phyloP scores from a whole-genome alignment of 2,113 vertebrate species.

The Cichladusa arquata region DNA sequence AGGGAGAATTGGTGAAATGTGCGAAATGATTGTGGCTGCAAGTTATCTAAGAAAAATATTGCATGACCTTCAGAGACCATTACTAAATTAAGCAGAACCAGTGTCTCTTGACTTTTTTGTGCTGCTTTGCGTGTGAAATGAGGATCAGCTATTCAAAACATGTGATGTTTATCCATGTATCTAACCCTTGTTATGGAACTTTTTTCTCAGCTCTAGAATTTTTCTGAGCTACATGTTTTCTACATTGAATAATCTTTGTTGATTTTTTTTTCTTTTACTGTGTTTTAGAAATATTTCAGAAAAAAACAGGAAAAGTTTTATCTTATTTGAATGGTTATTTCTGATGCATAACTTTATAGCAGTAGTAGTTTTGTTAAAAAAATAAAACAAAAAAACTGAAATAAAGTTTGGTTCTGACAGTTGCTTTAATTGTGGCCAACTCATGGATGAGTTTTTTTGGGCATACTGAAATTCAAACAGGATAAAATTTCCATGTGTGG shows the following conservation, averaged over 20 bases:
- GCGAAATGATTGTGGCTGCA: not conserved
- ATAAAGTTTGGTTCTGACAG: not conserved
- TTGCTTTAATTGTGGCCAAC: not conserved
- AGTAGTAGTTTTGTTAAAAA: not conserved
- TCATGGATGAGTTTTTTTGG: not conserved
- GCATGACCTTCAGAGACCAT: not conserved
- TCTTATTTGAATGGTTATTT: not conserved
- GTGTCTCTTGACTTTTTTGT: not conserved
- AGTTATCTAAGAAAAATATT: not conserved
- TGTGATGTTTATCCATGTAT: not conserved
- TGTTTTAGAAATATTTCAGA: not conserved
- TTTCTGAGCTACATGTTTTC: not conserved
- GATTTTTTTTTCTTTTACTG: not conserved
- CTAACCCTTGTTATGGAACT: not conserved
- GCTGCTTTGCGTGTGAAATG: not conserved
- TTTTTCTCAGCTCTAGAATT: not conserved
- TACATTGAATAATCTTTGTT: not conserved
- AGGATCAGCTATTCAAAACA: not conserved
- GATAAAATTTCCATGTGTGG: not conserved
- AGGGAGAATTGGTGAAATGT: not conserved
- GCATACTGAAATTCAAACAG: not conserved
- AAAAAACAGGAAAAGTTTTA: not conserved
- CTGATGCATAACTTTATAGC: not conserved
- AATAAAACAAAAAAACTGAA: not conserved
- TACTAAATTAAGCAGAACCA: not conserved